phyloP scores from a whole-genome alignment of 2,113 vertebrate genomes.

The Benitochromis conjunctus region DNA sequence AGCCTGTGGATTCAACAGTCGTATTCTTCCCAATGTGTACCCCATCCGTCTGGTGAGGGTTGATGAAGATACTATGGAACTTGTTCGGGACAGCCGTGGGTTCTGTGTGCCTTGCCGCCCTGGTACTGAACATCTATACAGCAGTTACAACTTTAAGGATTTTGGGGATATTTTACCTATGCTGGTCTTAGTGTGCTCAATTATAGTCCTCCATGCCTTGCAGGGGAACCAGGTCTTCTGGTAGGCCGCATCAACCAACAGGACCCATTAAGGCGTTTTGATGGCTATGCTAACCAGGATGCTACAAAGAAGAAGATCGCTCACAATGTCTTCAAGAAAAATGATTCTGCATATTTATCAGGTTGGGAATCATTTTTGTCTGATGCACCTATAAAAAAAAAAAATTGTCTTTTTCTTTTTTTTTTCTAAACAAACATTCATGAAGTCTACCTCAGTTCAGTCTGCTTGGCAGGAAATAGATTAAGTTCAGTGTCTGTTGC shows the following conservation, averaged over 20 bases:
- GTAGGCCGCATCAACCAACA: constrained; percentile 86
- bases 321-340: constrained; percentile 80
- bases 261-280: constrained; percentile 86
- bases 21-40: constrained; percentile 83
- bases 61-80: constrained; percentile 85
- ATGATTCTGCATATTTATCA: constrained; percentile 87
- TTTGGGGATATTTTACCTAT: neutral
- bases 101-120: constrained; percentile 83
- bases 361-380: constrained; percentile 60
- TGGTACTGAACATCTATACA: constrained; percentile 63
- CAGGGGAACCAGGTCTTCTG: constrained; percentile 78
- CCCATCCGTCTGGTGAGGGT: constrained; percentile 87
- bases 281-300: constrained; percentile 84
- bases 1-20: constrained; percentile 88
- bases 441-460: neutral
- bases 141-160: neutral
- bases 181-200: neutral
- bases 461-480: neutral
- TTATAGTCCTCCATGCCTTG: neutral
- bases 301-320: constrained; percentile 87
- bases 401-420: neutral
- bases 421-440: neutral
- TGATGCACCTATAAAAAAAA: neutral
- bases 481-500: neutral
- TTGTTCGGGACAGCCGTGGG: constrained; percentile 76